Base-by-base conservation (phyloP, 2,797 vertebrate genomes). In the Acrocephalus scirpaceus region DNA sequence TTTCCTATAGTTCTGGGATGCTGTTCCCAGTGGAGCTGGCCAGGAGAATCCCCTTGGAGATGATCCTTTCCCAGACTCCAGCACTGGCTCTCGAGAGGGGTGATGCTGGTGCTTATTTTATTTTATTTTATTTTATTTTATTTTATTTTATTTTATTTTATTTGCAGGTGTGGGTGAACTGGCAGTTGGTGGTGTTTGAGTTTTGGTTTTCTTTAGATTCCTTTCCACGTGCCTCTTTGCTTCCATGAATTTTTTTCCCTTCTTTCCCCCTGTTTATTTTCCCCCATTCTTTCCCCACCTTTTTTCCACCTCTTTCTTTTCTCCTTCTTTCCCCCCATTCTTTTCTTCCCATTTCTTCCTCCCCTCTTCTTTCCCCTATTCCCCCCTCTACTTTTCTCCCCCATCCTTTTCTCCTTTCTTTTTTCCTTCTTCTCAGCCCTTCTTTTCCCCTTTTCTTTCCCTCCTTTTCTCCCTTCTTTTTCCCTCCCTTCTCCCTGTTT, bases 71-170 rank as follows among this genome's bases (percentile, higher is more conserved):
- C 65, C 21, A 36, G 42, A 10, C n/a, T 40, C 36, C 1, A 11
- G 16, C 0, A 0, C 29, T 60, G 22, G 22, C 44, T 42, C 3
- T 10, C 16, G 8, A 17, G 10, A 2, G 19, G 30, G 18, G 26
- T 18, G 48, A 36, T 0, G 1, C 36, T 0, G 0, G 12, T 30
- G 9, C 20, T 51, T 22, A 2, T 11, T 51, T 56, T 8, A 9
- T 67, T 48, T 66, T 21, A 16, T 48, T 74, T 72, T 6, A 1
- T 26, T 73, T 22, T 14, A 6, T 25, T 38, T 38, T 50, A 40
- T 53, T 56, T 71, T 27, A 17, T 45, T 72, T 72, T 45, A 22
- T 57, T 57, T 57, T 66, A 30, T 57, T 56, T 56, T 44, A 34
- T n/a, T 74, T 64, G 19, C 9, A 23, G 50, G 15, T 20, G 48